Evolutionary conservation across 2,888 invertebrate species (phyloP), one percentile per base, ranked within the genome.

Genomic region (Diarsia dahlii): DNA sequence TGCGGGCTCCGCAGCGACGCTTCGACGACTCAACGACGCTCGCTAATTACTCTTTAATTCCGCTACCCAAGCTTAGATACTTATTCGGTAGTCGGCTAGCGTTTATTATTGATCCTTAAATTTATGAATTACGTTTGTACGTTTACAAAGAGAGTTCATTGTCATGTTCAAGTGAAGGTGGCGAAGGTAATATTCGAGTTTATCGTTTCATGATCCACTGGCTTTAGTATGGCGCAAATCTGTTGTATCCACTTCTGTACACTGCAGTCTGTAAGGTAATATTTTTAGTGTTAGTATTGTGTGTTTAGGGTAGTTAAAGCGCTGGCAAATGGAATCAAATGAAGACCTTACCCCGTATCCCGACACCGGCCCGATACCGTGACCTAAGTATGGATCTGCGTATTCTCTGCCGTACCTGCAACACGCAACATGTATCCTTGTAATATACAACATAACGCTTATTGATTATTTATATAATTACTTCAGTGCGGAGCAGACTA

Each of bases 321-420:
- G 18, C 13, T 4, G 4, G 8, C 6, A 54, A 46, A 50, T n/a
- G 20, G 18, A 39, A 34, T 46, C 9, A 76, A 67, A 63, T 56
- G 69, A 67, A 60, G 9, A 86, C 94, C 97, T 98, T 97, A 99
- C 99, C 97, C 99, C 99, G 96, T 99, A 99, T 93, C 99, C 99
- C 89, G 99, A 98, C 91, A 99, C 98, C 90, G 99, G 99, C 93
- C 99, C 99, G 94, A 99, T 99, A 86, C 99, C 98, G 97, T 99
- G 99, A 89, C 98, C 99, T 93, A 99, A 97, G 97, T 99, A 99
- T 79, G 99, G 99, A 96, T 99, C 99, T 90, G 99, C 98, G 93
- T 98, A 98, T 93, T 99, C 99, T 94, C 99, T 97, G 90, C 98
- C 98, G 94, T 99, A 99, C 88, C 98, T 98, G 95, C 71, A 97